Evolutionary conservation across 2,888 invertebrate species (phyloP), one percentile per base, ranked within the genome.

Genomic region (Listrodromus nycthemerus): DNA sequence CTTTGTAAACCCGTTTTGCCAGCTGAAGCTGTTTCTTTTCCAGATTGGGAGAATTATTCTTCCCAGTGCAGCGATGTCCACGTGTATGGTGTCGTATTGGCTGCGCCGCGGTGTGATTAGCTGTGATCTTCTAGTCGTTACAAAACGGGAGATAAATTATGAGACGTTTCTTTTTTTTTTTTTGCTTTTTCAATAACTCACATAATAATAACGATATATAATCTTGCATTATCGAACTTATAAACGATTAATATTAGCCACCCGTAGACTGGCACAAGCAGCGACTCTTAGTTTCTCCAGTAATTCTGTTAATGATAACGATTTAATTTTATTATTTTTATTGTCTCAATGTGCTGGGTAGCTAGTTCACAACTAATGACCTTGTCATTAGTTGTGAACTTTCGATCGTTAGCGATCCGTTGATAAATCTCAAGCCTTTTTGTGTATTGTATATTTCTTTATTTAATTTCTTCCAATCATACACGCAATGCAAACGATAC

Each of bases 121-220:
- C 7, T 10, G 52, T 4, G 19, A 19, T 21, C 21, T 52, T 52
- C 8, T 10, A 21, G 52, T 52, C 52, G 21, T 21, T 52, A 52
- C 21, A 7, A 3, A 19, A 21, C 19, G 19, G 8, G 2, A 52
- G 7, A 52, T 8, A 55, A 55, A 55, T 55, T 4, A 55, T 10
- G 7, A 10, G 27, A 1, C 8, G 1, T 58, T 10, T 71, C 45
- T 16, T 41, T 55, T 55, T 55, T 55, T 2, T 0, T 21, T 55
- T 55, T 55, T n/a, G n/a, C n/a, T n/a, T 0, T 69, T 78, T 78
- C 48, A 24, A 74, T 50, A 5, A 52, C 74, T 52, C 73, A 78
- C 48, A 58, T 58, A 41, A 71, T 41, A 24, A 27, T 41, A 70
- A 24, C 21, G 21, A 55, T 55, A 58, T 58, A 71, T 71, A 58